Percentiles rank a stretch among this genome's conserved stretches.
These are phyloP conservation scores for Orthochromis indermauri DNA, from an alignment of 2,113 vertebrate species.

Conservation along the genomic window DNA sequence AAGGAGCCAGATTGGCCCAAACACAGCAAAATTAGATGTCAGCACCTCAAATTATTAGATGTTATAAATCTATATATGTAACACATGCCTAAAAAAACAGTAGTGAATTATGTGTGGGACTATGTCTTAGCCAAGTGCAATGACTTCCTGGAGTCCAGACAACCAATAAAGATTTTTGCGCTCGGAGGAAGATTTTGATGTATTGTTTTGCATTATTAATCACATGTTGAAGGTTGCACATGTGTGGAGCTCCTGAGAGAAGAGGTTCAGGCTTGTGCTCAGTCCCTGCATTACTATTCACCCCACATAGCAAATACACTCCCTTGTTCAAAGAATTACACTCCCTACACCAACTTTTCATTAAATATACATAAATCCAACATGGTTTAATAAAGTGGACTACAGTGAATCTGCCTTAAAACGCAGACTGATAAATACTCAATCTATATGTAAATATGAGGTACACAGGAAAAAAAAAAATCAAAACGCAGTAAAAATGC, in stretches of 20 bases:
- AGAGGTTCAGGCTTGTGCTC: not conserved
- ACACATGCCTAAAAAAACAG: not conserved
- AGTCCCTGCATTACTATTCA: conserved; percentile 48
- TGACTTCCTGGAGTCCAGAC: not conserved
- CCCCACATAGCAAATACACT: conserved; percentile 43
- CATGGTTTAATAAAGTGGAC: conserved; percentile 67
- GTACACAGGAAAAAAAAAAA: conserved; percentile 47
- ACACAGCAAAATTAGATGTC: not conserved
- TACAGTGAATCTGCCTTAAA: conserved; percentile 66
- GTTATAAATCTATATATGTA: not conserved
- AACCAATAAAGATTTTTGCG: not conserved
- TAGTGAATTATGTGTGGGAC: not conserved
- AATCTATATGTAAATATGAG: conserved; percentile 80
- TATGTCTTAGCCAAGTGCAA: not conserved
- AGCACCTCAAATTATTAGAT: not conserved
- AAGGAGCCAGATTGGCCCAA: not conserved
- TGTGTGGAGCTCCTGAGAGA: not conserved
- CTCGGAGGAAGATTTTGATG: not conserved
- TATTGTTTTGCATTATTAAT: not conserved
- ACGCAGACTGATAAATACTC: conserved; percentile 74
- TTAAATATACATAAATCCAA: conserved; percentile 74
- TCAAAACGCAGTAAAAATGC: conserved; percentile 59
- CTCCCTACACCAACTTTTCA: conserved; percentile 65
- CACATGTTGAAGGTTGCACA: not conserved
- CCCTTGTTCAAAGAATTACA: conserved; percentile 67